Conservation (phyloP, 2,797 vertebrate species). For the Austrolebias charrua region DNA sequence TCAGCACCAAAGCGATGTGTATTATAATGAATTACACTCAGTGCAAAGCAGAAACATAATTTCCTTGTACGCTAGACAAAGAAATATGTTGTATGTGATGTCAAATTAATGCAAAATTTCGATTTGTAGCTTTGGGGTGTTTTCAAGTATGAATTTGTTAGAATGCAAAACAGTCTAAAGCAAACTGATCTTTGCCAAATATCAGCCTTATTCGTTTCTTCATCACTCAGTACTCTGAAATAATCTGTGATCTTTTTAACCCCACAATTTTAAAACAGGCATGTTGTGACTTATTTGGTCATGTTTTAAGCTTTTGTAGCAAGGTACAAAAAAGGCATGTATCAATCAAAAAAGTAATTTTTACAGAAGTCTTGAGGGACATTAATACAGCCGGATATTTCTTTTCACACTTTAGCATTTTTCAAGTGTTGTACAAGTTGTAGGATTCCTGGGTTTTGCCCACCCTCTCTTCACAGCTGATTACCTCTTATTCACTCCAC, state of each 20-base stretch:
- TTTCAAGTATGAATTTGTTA: slow-evolving; percentile 23
- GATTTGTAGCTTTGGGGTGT: slow-evolving; percentile 4
- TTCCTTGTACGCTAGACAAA: slow-evolving; percentile 17
- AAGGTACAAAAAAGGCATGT: slow-evolving; percentile 4
- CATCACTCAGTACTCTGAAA: too few species aligned
- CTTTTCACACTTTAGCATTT: too few species aligned
- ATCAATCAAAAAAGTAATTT: slow-evolving; percentile 1
- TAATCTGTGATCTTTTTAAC: too few species aligned
- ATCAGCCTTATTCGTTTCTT: too few species aligned
- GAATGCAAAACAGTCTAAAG: too few species aligned
- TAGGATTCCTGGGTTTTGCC: too few species aligned
- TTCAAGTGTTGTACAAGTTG: too few species aligned
- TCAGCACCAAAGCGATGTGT: slow-evolving; percentile 33
- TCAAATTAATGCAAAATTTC: slow-evolving; percentile 27
- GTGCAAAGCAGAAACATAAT: slow-evolving; percentile 22
- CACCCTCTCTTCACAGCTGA: too few species aligned
- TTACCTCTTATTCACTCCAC: too few species aligned
- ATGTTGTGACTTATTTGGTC: neutral
- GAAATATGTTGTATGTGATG: slow-evolving; percentile 13
- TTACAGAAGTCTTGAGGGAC: slow-evolving; percentile 24
- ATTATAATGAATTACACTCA: slow-evolving; percentile 6
- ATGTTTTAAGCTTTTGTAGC: neutral
- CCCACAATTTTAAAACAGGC: too few species aligned
- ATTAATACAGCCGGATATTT: too few species aligned
- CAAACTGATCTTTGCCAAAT: too few species aligned